Conservation (phyloP, 2,113 vertebrate species). For the Tragelaphus imberbis region DNA sequence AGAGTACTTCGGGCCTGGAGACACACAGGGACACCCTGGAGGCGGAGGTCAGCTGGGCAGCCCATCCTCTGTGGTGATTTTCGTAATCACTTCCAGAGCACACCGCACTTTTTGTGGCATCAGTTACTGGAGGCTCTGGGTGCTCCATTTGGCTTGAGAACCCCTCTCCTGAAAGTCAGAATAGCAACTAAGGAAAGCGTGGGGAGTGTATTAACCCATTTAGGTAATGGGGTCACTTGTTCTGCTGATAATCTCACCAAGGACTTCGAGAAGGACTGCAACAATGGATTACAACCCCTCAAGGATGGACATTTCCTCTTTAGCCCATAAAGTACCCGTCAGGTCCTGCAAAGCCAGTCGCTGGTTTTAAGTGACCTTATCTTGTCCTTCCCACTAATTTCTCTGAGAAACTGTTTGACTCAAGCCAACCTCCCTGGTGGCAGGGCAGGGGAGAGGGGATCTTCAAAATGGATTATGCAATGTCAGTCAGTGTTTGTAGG, state of each 20-base stretch:
- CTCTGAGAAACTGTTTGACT: slow-evolving; percentile 15
- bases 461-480: neutral
- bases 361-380: slow-evolving; percentile 27
- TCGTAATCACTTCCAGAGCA: neutral
- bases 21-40: fast-evolving
- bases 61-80: neutral
- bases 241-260: neutral
- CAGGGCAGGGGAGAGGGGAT: neutral
- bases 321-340: neutral
- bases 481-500: neutral
- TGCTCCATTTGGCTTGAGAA: slow-evolving; percentile 7
- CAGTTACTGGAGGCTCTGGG: neutral
- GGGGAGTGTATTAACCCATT: neutral
- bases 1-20: neutral
- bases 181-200: neutral
- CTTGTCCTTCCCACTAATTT: slow-evolving; percentile 19
- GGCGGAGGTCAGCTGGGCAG: neutral
- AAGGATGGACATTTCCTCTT: neutral
- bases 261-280: neutral
- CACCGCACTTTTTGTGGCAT: neutral
- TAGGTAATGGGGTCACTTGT: slow-evolving; percentile 49
- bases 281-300: neutral
- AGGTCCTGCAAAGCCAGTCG: neutral
- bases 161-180: slow-evolving; percentile 16
- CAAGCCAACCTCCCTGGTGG: neutral